Conservation (phyloP, 2,113 vertebrate genomes). For the Alligator sinensis region DNA sequence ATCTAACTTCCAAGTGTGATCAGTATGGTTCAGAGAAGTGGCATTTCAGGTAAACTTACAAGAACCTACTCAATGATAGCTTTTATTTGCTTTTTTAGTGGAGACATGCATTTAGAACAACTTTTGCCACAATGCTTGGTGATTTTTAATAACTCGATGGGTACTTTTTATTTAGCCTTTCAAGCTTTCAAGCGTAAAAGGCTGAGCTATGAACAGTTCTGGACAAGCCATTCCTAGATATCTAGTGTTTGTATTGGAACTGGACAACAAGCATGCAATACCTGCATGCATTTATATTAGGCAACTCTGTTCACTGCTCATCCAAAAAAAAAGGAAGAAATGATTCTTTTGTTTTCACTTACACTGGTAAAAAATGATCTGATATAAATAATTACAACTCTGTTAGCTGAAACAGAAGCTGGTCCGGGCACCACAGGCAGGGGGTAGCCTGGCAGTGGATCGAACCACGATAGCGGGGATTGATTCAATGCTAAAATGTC, state of each 20-base stretch:
- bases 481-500: slow-evolving; percentile 5
- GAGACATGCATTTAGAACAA: background rate
- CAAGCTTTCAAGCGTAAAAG: background rate
- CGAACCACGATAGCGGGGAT: background rate
- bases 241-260: background rate
- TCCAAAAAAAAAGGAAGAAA: background rate
- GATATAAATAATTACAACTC: background rate
- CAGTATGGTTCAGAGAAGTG: background rate
- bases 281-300: background rate
- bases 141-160: background rate
- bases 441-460: background rate
- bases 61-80: background rate
- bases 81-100: background rate
- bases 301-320: background rate
- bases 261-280: background rate
- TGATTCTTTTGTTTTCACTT: background rate
- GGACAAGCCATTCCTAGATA: background rate
- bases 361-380: background rate
- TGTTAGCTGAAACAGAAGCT: background rate
- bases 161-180: background rate
- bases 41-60: background rate
- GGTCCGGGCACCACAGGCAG: fast-evolving
- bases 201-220: background rate
- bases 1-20: background rate
- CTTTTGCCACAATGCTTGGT: background rate